Base-by-base conservation (phyloP, 2,113 vertebrate species). In the Morone saxatilis region DNA sequence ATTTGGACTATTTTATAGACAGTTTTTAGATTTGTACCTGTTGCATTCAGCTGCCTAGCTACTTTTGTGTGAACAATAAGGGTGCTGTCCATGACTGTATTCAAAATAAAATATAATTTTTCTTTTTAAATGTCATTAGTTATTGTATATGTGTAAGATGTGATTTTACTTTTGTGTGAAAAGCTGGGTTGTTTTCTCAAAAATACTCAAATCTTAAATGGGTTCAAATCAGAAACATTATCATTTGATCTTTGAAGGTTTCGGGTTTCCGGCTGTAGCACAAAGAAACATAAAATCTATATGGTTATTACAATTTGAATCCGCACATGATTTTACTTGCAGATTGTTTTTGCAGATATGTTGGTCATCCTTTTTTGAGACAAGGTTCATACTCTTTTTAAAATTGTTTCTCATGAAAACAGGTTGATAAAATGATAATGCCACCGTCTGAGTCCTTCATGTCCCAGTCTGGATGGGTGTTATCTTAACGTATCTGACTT, bases 371-470 rank as follows among this genome's bases (percentile, higher is more conserved):
- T 17, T 50, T 31, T 68, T 50, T 10, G 0, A 51, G 36, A 51
- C 3, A 65, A 14, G 11, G 9, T 22, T 65, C 2, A 25, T 31
- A 19, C n/a, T 50, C 7, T 19, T n/a, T 11, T 43, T 43, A 12
- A 36, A n/a, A 3, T 11, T 9, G 14, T 45, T 12, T 8, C 3
- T 0, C 25, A 4, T 45, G 12, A 62, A 14, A 11, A 41, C 0
- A 1, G 13, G 3, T 43, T 56, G 7, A 54, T 22, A 31, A 59
- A 16, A 11, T 60, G 19, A 4, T 13, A 1, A 14, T 60, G 43
- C 38, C 67, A 51, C 13, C 54, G 43, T 87, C 54, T 83, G 71
- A 82, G 76, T 67, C 71, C 61, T 76, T 48, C 57, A 40, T 38
- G 0, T 41, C 2, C 1, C 43, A 40, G 10, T 62, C 17, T 9